Evolutionary conservation across 2,797 vertebrate species (phyloP).

Genomic region (Kryptolebias ocellatus): DNA sequence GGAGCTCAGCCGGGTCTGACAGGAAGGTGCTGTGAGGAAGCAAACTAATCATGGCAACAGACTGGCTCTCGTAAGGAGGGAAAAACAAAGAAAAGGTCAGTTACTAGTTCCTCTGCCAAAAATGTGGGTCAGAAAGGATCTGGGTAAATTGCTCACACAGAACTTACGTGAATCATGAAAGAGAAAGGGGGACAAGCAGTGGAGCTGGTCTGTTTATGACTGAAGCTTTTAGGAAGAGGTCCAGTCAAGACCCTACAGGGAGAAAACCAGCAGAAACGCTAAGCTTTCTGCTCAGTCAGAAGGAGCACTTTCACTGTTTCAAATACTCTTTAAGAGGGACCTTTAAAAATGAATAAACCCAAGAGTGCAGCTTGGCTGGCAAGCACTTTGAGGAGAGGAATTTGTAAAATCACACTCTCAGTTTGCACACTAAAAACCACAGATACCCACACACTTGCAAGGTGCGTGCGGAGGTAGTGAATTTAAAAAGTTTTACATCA

Average conservation of each 20-base stretch:
- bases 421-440: constrained; percentile 57
- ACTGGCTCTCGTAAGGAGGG: constrained; percentile 69
- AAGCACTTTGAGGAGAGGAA: constrained; percentile 56
- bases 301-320: constrained; percentile 54
- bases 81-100: constrained; percentile 73
- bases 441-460: constrained; percentile 63
- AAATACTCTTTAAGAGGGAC: constrained; percentile 51
- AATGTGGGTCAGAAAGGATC: constrained; percentile 72
- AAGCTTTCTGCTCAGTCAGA: constrained; percentile 42
- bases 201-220: constrained; percentile 34
- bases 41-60: constrained; percentile 71
- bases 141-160: constrained; percentile 53
- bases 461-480: constrained; percentile 62
- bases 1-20: constrained; percentile 68
- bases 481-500: constrained; percentile 54
- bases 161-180: constrained; percentile 21
- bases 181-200: constrained; percentile 12
- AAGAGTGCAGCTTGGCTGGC: constrained; percentile 62
- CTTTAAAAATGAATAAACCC: constrained; percentile 76
- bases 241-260: constrained; percentile 35
- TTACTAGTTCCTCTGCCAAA: constrained; percentile 65
- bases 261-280: constrained; percentile 35
- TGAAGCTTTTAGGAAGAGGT: constrained; percentile 58
- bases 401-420: constrained; percentile 60
- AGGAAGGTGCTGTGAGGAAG: constrained; percentile 69